Base-by-base conservation (phyloP, 2,797 vertebrate species). In the Schizopygopsis pylzovi region DNA sequence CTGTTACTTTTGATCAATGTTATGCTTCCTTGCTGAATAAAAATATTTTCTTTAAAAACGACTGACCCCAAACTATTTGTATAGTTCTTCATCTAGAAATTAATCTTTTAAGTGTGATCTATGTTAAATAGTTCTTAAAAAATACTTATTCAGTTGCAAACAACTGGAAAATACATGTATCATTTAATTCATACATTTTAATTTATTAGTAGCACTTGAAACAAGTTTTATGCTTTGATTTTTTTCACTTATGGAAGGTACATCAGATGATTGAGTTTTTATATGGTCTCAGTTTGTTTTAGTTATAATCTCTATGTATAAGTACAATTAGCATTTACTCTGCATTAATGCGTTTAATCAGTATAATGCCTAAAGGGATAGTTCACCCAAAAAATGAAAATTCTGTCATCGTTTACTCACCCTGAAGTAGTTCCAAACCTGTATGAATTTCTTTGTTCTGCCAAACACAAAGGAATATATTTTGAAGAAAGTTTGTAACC, bases 221-320 rank as follows among this genome's bases (percentile, higher is more conserved):
- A 47, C 8, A 20, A 22, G 10, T 54, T 49, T 75, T 8, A 25
- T 45, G 9, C 9, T 20, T 28, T 3, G 2, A 75, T 18, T 77
- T 54, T 54, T 56, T 77, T 75, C 3, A 8, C 52, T 77, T 12
- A 61, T 61, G 22, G 12, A 59, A n/a, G 28, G 18, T 43, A 28
- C 77, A 61, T 79, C 22, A 43, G 56, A 28, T 67, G 18, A 49
- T n/a, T 78, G 52, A n/a, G 33, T 56, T n/a, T 25, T 3, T 41
- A 76, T 28, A 25, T 13, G 4, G 16, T 1, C 65, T 43, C 0
- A 9, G 6, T 47, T 49, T 80, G 45, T 6, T 49, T 81, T 67
- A 68, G 18, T 28, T 68, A 10, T 81, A 68, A 81, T 81, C 41
- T 80, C 43, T n/a, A 13, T 49, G 9, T 47, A 37, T 49, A 80